Base-by-base conservation (phyloP, 2,113 vertebrate species). In the Clarias magur region DNA sequence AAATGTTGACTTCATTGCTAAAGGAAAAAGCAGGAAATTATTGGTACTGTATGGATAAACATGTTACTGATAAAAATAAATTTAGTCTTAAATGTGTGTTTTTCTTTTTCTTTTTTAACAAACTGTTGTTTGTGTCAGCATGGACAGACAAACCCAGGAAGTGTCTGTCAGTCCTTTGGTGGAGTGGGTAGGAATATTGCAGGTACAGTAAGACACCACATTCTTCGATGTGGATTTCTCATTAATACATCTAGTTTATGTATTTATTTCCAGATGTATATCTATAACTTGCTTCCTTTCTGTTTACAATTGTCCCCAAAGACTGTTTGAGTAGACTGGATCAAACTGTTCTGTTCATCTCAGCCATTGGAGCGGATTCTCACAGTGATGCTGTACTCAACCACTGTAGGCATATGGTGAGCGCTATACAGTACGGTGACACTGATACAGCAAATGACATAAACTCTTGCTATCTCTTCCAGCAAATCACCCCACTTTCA, bases 141-240 rank as follows among this genome's bases (percentile, higher is more conserved):
- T 88, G 96, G 97, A 84, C 96, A 96, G 85, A 98, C 97, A 8
- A 97, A 97, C 13, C 89, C 92, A 91, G 96, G 97, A 91, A 96
- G 92, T 90, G 94, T 97, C 62, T 95, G 91, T 88, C 95, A 95
- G 91, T 95, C 96, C 4, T 96, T 96, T 88, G 97, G 97, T 0
- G 97, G 97, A 3, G 97, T 98, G 70, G 97, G 97, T 87, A 94
- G 96, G 85, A 98, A 98, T 91, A 92, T 98, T 75, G 96, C 97
- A 92, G 97, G 97, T 98, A 34, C 30, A 2, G 1, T 1, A 89
- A 82, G 25, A 54, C 19, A 48, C 2, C 4, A 54, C 19, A 9
- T 13, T 76, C 56, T 53, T 78, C 73, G 27, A 63, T 59, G 57
- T n/a, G 59, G 6, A 73, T 13, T 48, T 56, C 59, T 75, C 27